Evolutionary conservation across 2,113 vertebrate species (phyloP).

Genomic region (Axis porcinus): DNA sequence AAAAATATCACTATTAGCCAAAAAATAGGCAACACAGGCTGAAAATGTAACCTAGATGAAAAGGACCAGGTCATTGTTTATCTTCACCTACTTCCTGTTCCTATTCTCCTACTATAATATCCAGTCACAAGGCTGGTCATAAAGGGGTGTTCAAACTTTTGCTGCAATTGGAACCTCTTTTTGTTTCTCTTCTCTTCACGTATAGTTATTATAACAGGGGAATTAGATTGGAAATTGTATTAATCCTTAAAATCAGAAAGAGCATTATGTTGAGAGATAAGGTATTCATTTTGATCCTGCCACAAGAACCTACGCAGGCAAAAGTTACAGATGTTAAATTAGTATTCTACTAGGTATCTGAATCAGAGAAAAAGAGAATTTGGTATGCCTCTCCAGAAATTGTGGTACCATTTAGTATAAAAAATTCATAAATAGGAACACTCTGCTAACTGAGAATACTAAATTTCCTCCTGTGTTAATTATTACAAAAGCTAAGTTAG

Average conservation of each 20-base stretch:
- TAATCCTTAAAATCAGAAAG: constrained; percentile 6
- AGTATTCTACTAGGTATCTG: neutral
- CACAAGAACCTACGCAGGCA: neutral
- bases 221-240: neutral
- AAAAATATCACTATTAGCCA: constrained; percentile 6
- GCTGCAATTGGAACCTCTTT: neutral
- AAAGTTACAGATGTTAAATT: neutral
- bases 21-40: neutral
- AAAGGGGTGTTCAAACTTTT: neutral
- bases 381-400: neutral
- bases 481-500: neutral
- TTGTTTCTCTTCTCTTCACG: neutral
- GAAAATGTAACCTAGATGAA: neutral
- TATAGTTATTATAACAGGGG: neutral
- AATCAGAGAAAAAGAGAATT: constrained; percentile 3
- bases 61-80: neutral
- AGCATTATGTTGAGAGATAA: neutral
- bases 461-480: neutral
- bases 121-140: neutral
- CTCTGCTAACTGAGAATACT: neutral
- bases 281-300: neutral
- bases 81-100: neutral
- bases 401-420: neutral
- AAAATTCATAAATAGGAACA: neutral
- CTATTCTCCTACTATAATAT: neutral